Evolutionary conservation across 2,113 vertebrate species (phyloP).

Genomic region (Oriolus oriolus): DNA sequence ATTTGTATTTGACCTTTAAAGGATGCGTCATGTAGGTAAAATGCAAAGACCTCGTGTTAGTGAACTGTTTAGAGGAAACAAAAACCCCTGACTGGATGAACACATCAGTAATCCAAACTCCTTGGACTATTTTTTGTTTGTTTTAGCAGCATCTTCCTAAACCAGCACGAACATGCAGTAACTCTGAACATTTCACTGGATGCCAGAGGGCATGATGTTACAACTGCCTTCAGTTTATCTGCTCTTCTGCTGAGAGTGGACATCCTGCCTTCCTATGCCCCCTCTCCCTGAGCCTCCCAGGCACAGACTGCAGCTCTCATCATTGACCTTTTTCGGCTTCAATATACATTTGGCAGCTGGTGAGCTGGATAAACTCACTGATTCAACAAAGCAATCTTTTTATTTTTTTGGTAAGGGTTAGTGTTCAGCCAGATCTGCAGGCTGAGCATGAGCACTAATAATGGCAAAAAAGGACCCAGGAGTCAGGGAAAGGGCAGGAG

Average conservation of each 20-base stretch:
- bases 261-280: not conserved
- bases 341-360: not conserved
- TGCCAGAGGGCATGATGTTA: not conserved
- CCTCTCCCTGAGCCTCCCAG: not conserved
- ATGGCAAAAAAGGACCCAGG: not conserved
- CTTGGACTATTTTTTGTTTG: not conserved
- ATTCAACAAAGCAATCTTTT: not conserved
- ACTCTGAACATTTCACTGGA: not conserved
- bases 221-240: not conserved
- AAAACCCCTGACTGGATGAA: not conserved
- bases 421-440: not conserved
- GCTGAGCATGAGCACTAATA: not conserved
- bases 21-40: not conserved
- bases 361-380: not conserved
- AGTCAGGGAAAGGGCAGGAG: not conserved
- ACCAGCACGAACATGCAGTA: not conserved
- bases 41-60: not conserved
- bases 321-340: not conserved
- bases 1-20: conserved; percentile 22
- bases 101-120: not conserved
- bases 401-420: not conserved
- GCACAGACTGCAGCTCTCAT: not conserved
- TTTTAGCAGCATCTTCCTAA: not conserved
- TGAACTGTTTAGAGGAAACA: not conserved
- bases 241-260: not conserved